Percentiles rank a stretch among this genome's conserved stretches.
Conservation (phyloP, 2,113 vertebrate genomes). For the Scalopus aquaticus region DNA sequence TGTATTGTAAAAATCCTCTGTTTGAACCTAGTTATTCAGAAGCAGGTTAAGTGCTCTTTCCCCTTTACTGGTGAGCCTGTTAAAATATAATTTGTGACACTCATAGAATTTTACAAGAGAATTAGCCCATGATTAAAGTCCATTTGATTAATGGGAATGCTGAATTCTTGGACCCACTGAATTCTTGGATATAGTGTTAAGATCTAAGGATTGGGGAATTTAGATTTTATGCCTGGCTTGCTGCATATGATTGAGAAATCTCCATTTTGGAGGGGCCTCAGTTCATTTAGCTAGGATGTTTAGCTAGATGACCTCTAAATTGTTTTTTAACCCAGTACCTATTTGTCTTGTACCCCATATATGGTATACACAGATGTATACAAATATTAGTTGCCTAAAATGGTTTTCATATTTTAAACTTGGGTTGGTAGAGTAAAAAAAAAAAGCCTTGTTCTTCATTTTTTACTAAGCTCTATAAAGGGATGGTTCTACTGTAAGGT, state of each 20-base stretch:
- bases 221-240: not conserved
- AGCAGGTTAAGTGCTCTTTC: conserved; percentile 6
- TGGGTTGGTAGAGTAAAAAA: not conserved
- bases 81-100: conserved; percentile 19
- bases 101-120: conserved; percentile 7
- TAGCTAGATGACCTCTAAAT: not conserved
- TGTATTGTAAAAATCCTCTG: not conserved
- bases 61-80: not conserved
- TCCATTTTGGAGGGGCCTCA: not conserved
- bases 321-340: not conserved
- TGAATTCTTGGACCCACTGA: not conserved
- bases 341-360: not conserved
- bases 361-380: not conserved
- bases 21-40: not conserved
- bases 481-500: not conserved
- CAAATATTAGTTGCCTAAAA: conserved; percentile 26
- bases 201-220: conserved; percentile 10
- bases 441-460: not conserved
- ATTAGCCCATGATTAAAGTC: not conserved
- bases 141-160: conserved; percentile 31
- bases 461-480: conserved; percentile 25
- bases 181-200: not conserved
- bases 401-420: conserved; percentile 40
- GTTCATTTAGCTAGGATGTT: not conserved
- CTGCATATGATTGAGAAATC: not conserved